These are phyloP conservation scores for Trachelus tabidus DNA, from an alignment of 2,888 invertebrate genomes.

Conservation along the genomic window DNA sequence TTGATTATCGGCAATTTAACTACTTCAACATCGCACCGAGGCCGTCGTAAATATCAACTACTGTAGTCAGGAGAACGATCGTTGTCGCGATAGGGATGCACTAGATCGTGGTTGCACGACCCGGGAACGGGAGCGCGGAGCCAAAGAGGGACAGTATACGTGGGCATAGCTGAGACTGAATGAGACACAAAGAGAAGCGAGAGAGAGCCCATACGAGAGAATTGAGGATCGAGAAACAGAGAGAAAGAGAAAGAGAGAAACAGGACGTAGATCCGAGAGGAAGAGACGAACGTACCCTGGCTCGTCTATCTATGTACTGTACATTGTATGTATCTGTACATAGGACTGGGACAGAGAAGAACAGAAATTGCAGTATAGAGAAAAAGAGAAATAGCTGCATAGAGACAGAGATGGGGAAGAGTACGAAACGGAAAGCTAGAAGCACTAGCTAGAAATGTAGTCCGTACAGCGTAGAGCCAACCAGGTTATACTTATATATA, in stretches of 20 bases:
- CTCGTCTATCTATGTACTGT: background rate
- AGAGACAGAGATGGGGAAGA: slow-evolving; percentile 26
- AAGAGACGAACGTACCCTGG: slow-evolving; percentile 7
- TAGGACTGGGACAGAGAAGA: slow-evolving; percentile 23
- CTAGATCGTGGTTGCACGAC: slow-evolving; percentile 55
- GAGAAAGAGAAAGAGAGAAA: slow-evolving; percentile 23
- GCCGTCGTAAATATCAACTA: slow-evolving; percentile 19
- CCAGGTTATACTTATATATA: slow-evolving; percentile 39
- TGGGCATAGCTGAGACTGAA: slow-evolving; percentile 7
- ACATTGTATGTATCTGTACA: background rate
- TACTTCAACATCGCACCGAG: slow-evolving; percentile 54
- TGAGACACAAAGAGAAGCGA: slow-evolving; percentile 10
- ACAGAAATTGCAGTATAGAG: slow-evolving; percentile 2
- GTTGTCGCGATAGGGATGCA: slow-evolving; percentile 61
- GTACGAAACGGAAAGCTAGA: slow-evolving; percentile 31
- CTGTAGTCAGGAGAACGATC: slow-evolving; percentile 50
- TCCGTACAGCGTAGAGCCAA: slow-evolving; percentile 27
- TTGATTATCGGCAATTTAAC: slow-evolving; percentile 63
- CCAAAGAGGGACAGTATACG: slow-evolving; percentile 10
- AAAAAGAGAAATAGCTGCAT: slow-evolving; percentile 9
- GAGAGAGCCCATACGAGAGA: slow-evolving; percentile 22
- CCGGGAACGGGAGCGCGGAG: slow-evolving; percentile 27
- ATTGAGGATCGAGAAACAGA: slow-evolving; percentile 29
- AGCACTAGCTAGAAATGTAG: slow-evolving; percentile 38
- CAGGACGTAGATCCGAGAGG: background rate